Evolutionary conservation across 2,888 invertebrate species (phyloP).

Genomic region (Gandaritis pyraliata): DNA sequence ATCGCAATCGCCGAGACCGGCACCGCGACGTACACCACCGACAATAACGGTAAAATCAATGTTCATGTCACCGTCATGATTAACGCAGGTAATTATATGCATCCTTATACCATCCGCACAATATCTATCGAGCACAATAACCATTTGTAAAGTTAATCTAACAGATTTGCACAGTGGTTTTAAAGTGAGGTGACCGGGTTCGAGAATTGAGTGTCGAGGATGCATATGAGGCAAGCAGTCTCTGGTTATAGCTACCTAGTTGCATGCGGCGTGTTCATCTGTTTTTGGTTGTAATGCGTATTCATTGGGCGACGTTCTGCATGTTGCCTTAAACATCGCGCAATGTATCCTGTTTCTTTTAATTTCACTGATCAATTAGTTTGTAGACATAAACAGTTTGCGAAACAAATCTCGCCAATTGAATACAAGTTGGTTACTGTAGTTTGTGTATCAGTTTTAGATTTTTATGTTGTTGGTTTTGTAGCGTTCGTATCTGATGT

Average conservation of each 20-base stretch:
- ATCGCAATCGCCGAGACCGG: constrained; percentile 80
- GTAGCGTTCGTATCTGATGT: constrained; percentile 20
- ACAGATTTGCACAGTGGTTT: constrained; percentile 79
- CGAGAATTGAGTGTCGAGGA: constrained; percentile 73
- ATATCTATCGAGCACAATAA: constrained; percentile 55
- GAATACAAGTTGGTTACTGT: constrained; percentile 8
- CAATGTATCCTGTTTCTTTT: neutral
- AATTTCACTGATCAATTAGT: neutral
- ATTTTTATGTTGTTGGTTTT: constrained; percentile 20
- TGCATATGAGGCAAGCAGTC: constrained; percentile 83
- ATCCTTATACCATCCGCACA: constrained; percentile 69
- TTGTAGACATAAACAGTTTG: neutral
- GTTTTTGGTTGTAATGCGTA: constrained; percentile 27
- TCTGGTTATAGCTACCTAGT: constrained; percentile 54
- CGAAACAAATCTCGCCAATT: neutral
- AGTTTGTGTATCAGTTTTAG: constrained; percentile 24
- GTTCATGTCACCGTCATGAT: constrained; percentile 95
- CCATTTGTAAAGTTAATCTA: constrained; percentile 66
- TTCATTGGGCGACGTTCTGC: constrained; percentile 7
- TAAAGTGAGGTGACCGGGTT: constrained; percentile 64
- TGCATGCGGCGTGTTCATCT: constrained; percentile 48
- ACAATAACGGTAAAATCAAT: constrained; percentile 94
- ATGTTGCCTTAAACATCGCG: neutral
- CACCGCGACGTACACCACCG: constrained; percentile 86
- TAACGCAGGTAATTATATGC: constrained; percentile 87